Evolutionary conservation across 1,140 invertebrate genomes (phyloP), one percentile per base, ranked within the genome.

Genomic region (Ephestia elutella): DNA sequence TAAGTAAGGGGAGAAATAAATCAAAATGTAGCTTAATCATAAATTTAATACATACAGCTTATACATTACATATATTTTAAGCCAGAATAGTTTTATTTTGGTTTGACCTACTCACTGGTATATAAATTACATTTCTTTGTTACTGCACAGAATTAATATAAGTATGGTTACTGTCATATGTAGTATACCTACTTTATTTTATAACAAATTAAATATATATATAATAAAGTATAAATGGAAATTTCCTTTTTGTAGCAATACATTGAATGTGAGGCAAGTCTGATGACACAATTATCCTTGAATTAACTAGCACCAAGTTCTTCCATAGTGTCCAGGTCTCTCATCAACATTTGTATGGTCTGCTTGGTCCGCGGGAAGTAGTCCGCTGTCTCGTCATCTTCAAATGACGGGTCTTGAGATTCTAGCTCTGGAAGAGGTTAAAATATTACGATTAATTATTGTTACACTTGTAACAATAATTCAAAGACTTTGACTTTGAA

Each of bases 341-440:
- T 64, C 61, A 90, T 70, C 25, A 91, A 65, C 90, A 91, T 90
- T 66, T 90, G 89, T 28, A 91, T 79, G 3, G 90, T 90, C 65
- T 90, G 87, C 62, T 91, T 91, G 0, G 89, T 90, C 11, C 84
- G 75, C 38, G 89, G 89, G 70, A 83, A 90, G 62, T 74, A 85
- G 19, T 90, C 89, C 0, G 87, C 80, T 2, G 85, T 86, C 70
- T 90, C 89, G 59, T 90, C 88, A 62, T 87, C 86, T 30, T 86
- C 86, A 15, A 88, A 79, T 21, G 87, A 89, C 8, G 89, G 87
- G 60, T 90, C 89, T 71, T 90, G 86, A 19, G 90, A 87, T 78
- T 91, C 90, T 30, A 91, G 59, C 69, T 89, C 90, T 91, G 70
- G 62, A 81, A 71, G 58, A 64, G 53, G 54, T 56, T 53, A 62